A percentile compares a stretch with the other conserved stretches of the same genome.
Evolutionary conservation across 2,113 vertebrate genomes (phyloP).

Genomic region (Mastomys natalensis): DNA sequence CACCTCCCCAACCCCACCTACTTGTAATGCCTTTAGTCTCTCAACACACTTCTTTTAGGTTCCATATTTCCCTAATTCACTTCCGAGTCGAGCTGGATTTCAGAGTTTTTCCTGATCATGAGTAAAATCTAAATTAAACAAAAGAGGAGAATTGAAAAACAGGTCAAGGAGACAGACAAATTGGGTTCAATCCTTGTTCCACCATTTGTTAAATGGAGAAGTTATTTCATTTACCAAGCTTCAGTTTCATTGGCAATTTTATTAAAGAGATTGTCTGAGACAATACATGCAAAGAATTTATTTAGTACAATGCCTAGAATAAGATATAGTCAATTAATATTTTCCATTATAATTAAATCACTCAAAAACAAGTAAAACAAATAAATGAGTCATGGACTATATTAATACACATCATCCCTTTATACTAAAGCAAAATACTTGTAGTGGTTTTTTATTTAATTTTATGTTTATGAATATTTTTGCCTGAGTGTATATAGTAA

Average conservation of each 20-base stretch:
- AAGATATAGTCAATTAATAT: background rate
- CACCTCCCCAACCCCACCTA: background rate
- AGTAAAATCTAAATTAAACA: conserved; percentile 84
- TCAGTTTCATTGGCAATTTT: background rate
- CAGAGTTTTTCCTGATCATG: conserved; percentile 81
- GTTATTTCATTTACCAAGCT: background rate
- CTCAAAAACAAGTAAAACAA: conserved; percentile 45
- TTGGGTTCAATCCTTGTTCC: background rate
- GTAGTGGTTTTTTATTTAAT: background rate
- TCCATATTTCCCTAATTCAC: conserved; percentile 50
- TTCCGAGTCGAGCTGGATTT: conserved; percentile 71
- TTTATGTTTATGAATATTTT: background rate
- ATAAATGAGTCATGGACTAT: background rate
- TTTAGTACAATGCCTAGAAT: background rate
- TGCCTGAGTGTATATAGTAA: background rate
- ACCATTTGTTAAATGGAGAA: background rate
- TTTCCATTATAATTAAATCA: conserved; percentile 47
- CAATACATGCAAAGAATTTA: conserved; percentile 22
- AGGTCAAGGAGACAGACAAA: background rate
- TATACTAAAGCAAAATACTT: conserved; percentile 17
- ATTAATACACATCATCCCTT: background rate
- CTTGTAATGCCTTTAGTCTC: conserved; percentile 36
- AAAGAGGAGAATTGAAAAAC: background rate
- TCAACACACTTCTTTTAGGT: conserved; percentile 82
- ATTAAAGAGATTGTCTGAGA: conserved; percentile 20